Percentiles rank a stretch among this genome's conserved stretches.
Conservation (phyloP, 2,888 invertebrate species). For the Cephus pygmeus region DNA sequence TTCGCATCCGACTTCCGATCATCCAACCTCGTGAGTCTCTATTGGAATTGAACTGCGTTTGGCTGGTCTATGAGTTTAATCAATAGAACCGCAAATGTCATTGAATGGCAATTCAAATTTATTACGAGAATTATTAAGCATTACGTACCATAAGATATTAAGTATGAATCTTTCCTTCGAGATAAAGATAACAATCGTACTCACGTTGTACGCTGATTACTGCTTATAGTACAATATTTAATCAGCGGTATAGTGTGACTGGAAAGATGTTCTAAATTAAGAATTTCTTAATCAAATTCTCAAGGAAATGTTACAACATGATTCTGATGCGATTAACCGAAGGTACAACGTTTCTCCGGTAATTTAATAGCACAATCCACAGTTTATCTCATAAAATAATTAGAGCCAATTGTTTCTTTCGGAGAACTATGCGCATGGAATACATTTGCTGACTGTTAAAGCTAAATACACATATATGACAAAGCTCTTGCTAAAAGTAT, state of each 20-base stretch:
- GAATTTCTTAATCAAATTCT: not conserved
- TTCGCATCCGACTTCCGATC: conserved; percentile 67
- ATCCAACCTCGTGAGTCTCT: conserved; percentile 76
- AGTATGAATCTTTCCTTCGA: not conserved
- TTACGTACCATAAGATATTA: not conserved
- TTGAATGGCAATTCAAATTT: not conserved
- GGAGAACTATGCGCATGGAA: not conserved
- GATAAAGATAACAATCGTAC: not conserved
- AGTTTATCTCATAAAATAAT: conserved; percentile 6
- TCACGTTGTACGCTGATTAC: not conserved
- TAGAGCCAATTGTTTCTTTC: not conserved
- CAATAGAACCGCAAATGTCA: not conserved
- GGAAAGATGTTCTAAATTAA: not conserved
- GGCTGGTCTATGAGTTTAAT: not conserved
- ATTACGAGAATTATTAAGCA: not conserved
- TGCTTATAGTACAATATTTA: not conserved
- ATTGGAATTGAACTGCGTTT: not conserved
- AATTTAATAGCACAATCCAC: not conserved
- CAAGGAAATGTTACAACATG: not conserved
- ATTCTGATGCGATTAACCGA: not conserved
- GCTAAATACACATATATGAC: not conserved
- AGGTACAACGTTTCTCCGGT: not conserved
- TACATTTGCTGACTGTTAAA: not conserved
- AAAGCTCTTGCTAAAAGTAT: not conserved
- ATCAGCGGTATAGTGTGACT: not conserved